A percentile compares a stretch with the other conserved stretches of the same genome.
phyloP scores from a whole-genome alignment of 2,113 vertebrate species.

The Mobula hypostoma region DNA sequence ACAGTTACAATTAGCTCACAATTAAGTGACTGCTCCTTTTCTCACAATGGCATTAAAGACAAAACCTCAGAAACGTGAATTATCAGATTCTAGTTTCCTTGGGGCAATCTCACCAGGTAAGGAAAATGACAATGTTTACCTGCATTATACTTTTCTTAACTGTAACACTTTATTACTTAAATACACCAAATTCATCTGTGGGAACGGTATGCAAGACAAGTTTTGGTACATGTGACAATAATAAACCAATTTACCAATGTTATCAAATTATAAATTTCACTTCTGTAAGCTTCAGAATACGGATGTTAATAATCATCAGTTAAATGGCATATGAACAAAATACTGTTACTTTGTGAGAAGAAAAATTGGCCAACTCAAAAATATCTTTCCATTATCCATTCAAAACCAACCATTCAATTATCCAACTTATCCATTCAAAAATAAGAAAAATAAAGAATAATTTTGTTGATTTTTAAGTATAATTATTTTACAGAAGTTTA shows the following conservation, averaged over 20 bases:
- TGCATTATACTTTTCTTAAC: too few species aligned
- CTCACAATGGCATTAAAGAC: background rate
- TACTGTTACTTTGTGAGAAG: background rate
- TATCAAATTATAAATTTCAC: background rate
- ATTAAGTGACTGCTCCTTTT: background rate
- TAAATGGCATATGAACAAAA: background rate
- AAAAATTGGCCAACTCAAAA: background rate
- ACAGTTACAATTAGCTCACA: background rate
- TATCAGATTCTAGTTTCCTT: background rate
- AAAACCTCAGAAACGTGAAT: background rate
- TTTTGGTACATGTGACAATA: too few species aligned
- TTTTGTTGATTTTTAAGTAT: background rate
- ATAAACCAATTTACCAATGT: too few species aligned
- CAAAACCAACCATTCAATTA: background rate
- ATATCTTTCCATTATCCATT: background rate
- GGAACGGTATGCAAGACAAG: too few species aligned
- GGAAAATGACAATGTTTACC: background rate
- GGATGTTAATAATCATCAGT: background rate
- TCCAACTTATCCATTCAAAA: background rate
- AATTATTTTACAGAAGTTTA: background rate
- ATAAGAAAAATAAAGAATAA: background rate
- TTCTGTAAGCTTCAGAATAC: background rate
- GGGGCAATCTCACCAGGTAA: constrained; percentile 24
- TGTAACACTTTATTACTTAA: too few species aligned
- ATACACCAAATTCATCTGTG: too few species aligned